Conservation (phyloP, 2,113 vertebrate species). For the Neodontobutis hainanensis region DNA sequence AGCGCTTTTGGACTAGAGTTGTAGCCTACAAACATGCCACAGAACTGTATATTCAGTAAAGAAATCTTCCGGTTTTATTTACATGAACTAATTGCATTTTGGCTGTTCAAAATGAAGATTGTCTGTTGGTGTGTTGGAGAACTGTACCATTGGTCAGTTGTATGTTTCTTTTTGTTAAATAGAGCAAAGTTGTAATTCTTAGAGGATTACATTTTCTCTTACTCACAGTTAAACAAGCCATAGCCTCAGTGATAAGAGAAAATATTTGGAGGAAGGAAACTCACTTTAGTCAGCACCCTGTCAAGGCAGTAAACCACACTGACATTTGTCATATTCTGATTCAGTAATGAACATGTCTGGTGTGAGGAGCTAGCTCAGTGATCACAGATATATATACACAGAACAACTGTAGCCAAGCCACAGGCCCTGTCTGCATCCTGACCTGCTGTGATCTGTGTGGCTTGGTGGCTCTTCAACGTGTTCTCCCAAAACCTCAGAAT, state of each 20-base stretch:
- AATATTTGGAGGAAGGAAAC: slow-evolving; percentile 11
- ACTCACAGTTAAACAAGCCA: not conserved
- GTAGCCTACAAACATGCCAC: too few species aligned
- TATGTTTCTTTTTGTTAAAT: too few species aligned
- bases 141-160: too few species aligned
- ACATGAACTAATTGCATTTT: too few species aligned
- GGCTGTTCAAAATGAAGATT: too few species aligned
- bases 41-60: too few species aligned
- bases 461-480: slow-evolving; percentile 69
- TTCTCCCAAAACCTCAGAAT: slow-evolving; percentile 73
- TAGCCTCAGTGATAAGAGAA: not conserved
- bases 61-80: too few species aligned
- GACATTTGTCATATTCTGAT: slow-evolving; percentile 63
- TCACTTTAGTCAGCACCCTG: slow-evolving; percentile 38
- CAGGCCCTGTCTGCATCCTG: slow-evolving; percentile 69
- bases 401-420: slow-evolving; percentile 63
- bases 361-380: slow-evolving; percentile 41
- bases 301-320: slow-evolving; percentile 44
- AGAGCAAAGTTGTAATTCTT: not conserved
- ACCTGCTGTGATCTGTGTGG: slow-evolving; percentile 68
- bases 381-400: slow-evolving; percentile 63
- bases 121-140: too few species aligned
- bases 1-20: too few species aligned
- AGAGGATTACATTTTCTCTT: not conserved
- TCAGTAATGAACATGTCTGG: slow-evolving; percentile 55